These are phyloP conservation scores for Ormia ochracea DNA, from an alignment of 2,888 invertebrate genomes.

Conservation along the genomic window DNA sequence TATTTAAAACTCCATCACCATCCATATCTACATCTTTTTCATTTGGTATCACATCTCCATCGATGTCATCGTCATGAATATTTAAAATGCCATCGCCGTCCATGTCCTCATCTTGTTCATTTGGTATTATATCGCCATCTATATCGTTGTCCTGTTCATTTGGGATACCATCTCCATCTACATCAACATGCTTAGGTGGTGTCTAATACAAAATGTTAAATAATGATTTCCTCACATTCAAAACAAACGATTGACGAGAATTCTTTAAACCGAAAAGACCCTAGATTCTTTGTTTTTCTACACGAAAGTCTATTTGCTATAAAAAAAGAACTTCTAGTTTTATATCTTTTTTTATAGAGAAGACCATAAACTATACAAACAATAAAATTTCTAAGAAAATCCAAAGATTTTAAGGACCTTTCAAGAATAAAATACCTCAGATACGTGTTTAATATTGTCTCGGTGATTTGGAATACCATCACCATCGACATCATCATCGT, in stretches of 20 bases:
- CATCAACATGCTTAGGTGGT: conserved; percentile 59
- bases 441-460: conserved; percentile 62
- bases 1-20: conserved; percentile 66
- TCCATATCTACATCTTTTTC: conserved; percentile 67
- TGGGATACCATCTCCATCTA: conserved; percentile 68
- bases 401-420: conserved; percentile 53
- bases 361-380: conserved; percentile 30
- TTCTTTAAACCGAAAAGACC: conserved; percentile 44
- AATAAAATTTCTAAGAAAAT: conserved; percentile 33
- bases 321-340: conserved; percentile 49
- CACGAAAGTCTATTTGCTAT: conserved; percentile 47
- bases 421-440: conserved; percentile 63
- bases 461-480: conserved; percentile 69
- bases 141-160: conserved; percentile 71
- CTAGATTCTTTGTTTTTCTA: conserved; percentile 57
- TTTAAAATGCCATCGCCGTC: conserved; percentile 66
- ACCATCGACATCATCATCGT: conserved; percentile 64
- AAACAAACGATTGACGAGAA: background rate
- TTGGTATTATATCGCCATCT: conserved; percentile 67
- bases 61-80: conserved; percentile 65
- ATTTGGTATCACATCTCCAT: conserved; percentile 78
- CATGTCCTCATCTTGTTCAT: conserved; percentile 69
- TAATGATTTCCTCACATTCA: conserved; percentile 51
- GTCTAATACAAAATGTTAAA: conserved; percentile 30
- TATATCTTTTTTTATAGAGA: conserved; percentile 50